phyloP scores from a whole-genome alignment of 2,888 invertebrate genomes.

The Nemotelus nigrinus region DNA sequence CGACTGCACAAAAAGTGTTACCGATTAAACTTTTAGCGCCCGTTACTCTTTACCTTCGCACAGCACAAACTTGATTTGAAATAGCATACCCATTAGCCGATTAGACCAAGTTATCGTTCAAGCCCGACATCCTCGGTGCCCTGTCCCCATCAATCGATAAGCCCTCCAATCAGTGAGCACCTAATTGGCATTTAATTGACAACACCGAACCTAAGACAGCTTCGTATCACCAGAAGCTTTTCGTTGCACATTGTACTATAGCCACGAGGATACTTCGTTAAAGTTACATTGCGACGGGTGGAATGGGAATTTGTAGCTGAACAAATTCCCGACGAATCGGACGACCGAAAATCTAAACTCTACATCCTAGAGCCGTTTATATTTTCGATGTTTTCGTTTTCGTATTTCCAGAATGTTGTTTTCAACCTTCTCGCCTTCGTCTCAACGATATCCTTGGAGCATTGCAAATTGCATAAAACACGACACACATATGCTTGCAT shows the following conservation, averaged over 20 bases:
- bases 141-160: too few species aligned
- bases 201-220: constrained; percentile 20
- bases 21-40: not conserved
- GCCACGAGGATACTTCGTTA: constrained; percentile 31
- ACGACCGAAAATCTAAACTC: constrained; percentile 29
- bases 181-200: not conserved
- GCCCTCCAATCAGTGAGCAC: not conserved
- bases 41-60: too few species aligned
- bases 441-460: constrained; percentile 40
- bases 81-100: too few species aligned
- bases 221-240: not conserved
- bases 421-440: constrained; percentile 18
- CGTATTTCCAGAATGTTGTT: constrained; percentile 33
- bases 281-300: constrained; percentile 37
- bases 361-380: constrained; percentile 40
- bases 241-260: constrained; percentile 4
- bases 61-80: too few species aligned
- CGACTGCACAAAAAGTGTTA: not conserved
- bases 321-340: constrained; percentile 11
- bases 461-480: constrained; percentile 40
- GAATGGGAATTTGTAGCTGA: constrained; percentile 35
- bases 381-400: constrained; percentile 5
- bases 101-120: too few species aligned
- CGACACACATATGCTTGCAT: constrained; percentile 42
- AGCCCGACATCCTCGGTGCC: too few species aligned